Base-by-base conservation (phyloP, 2,888 invertebrate species). In the Polymixis flavicincta region DNA sequence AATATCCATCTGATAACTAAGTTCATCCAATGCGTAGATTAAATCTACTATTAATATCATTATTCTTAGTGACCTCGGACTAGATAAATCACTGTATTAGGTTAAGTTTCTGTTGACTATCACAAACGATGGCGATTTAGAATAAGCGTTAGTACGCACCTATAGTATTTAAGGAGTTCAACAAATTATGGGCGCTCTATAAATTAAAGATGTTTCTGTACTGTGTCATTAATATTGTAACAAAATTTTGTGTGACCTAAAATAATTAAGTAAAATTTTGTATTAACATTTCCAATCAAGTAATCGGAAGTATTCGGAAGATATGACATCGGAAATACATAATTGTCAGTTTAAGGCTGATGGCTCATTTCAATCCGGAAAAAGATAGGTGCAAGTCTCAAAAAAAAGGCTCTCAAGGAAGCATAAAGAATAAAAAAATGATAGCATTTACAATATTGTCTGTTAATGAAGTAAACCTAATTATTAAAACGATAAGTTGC, bases 331-430 rank as follows among this genome's bases (percentile, higher is more conserved):
- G 0, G n/a, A 57, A 71, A 80, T 57, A 57, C 6, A 52, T 52
- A 50, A 59, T 78, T 60, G 64, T 37, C 63, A 52, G 61, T 50
- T 71, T 61, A 68, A 65, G 74, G 69, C 66, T 75, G 45, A 71
- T 72, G 67, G 63, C 42, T 65, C 66, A 73, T 71, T 74, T 63
- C 83, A 85, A 84, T 85, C 89, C 82, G 11, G 88, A 88, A 88
- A 85, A 88, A 77, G 84, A 90, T 91, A 92, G 90, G 93, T 95
- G 94, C 93, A 93, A 94, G 95, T 95, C 95, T 94, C 94, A 95
- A 95, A 94, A 85, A 71, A 86, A 87, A 90, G 87, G 89, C 89
- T 91, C 90, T 90, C 89, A 85, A 78, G 79, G 76, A 65, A 78
- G 77, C 66, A 22, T 55, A 76, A 50, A 76, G 19, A 14, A 74